Percentiles rank a stretch among this genome's conserved stretches.
Evolutionary conservation across 2,888 invertebrate species (phyloP).

Genomic region (Metallyticus violacea): DNA sequence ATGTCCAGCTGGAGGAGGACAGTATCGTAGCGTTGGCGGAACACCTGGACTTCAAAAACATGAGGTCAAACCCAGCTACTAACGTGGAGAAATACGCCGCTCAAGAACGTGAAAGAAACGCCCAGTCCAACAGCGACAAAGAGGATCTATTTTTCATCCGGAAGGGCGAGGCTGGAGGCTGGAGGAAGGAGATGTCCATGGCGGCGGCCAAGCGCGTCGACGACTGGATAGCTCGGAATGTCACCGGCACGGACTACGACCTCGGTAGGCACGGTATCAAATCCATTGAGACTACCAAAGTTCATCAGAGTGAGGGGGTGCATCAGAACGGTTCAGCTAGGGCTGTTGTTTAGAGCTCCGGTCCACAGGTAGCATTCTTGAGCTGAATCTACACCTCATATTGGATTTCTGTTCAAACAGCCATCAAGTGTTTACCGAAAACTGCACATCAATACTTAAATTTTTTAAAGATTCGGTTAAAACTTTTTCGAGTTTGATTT

Average conservation of each 20-base stretch:
- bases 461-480: no score
- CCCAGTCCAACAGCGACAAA: conserved; percentile 29
- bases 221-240: conserved; percentile 33
- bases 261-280: background rate
- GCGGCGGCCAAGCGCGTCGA: conserved; percentile 46
- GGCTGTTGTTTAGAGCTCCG: background rate
- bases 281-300: background rate
- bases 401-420: no score
- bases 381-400: no score
- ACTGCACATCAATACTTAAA: no score
- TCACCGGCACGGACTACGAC: conserved; percentile 19
- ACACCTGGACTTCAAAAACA: conserved; percentile 52
- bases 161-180: conserved; percentile 49
- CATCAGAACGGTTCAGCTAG: background rate
- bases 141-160: conserved; percentile 40
- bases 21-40: conserved; percentile 45
- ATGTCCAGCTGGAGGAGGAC: conserved; percentile 42
- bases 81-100: conserved; percentile 44
- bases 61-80: conserved; percentile 53
- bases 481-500: no score
- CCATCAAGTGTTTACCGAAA: no score
- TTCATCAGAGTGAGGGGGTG: background rate
- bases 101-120: conserved; percentile 36
- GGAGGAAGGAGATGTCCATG: conserved; percentile 48
- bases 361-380: no score